Evolutionary conservation across 2,113 vertebrate species (phyloP), one percentile per base, ranked within the genome.

Genomic region (Amazona vittata): DNA sequence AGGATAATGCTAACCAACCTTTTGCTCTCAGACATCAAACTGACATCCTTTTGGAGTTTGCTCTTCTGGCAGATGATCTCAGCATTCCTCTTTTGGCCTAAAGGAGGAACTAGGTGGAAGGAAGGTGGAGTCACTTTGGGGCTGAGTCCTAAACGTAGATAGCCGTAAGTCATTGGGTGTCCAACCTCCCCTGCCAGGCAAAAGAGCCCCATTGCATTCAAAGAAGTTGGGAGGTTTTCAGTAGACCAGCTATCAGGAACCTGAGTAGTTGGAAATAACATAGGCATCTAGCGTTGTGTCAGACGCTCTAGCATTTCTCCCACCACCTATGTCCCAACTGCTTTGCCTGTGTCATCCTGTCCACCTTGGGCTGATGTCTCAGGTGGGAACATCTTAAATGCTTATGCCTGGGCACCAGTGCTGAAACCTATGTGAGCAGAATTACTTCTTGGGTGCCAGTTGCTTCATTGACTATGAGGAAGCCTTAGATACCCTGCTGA

Each of bases 111-210:
- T 12, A 70, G 33, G 31, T 43, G 24, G n/a, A 15, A 77, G 24
- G 71, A 39, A 80, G n/a, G 43, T 46, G 18, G 37, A 16, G 76
- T 80, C 15, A 19, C 14, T n/a, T 6, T 69, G 43, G 7, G 53
- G 3, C 29, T 35, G 44, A 86, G 28, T 55, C 29, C 44, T 52
- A 35, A 55, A 50, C 16, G 5, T 14, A 31, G 26, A 68, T 12
- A 5, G 24, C 33, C 2, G 1, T 11, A 60, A 4, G 6, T 37
- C 0, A 0, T 25, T 1, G 1, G 10, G 15, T 69, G 39, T 74
- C 41, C 50, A 78, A 20, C 8, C 25, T 73, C 6, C 20, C 20
- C 41, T 62, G 73, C 29, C 49, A 47, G 16, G 31, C 18, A 75
- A 59, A 82, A 28, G 50, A 81, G 2, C 2, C 33, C 26, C 49